A percentile compares a stretch with the other conserved stretches of the same genome.
phyloP scores from a whole-genome alignment of 2,113 vertebrate genomes.

The Thunnus thynnus region DNA sequence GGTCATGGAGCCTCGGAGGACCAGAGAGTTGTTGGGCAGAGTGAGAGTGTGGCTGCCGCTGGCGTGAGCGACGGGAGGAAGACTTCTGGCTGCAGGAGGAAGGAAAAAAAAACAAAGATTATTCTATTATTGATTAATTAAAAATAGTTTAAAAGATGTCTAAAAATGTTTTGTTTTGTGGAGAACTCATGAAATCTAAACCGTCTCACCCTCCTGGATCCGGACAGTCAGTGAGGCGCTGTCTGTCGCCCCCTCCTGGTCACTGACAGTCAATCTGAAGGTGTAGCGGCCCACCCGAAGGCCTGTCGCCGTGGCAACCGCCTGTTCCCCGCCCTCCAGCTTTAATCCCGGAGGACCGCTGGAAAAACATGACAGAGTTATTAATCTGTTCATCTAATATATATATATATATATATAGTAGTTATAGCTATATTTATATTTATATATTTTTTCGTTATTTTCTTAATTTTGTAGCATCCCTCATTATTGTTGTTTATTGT shows the following conservation, averaged over 20 bases:
- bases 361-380: conserved; percentile 26
- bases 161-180: not conserved
- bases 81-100: conserved; percentile 83
- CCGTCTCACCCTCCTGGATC: conserved; percentile 87
- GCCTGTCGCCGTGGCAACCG: conserved; percentile 85
- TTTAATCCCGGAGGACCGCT: conserved; percentile 87
- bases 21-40: conserved; percentile 92
- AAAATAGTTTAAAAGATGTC: no score
- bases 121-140: not conserved
- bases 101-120: not conserved
- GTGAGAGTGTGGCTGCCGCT: conserved; percentile 90
- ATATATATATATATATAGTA: no score
- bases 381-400: no score
- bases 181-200: not conserved
- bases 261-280: conserved; percentile 89
- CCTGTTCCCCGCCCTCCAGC: conserved; percentile 83
- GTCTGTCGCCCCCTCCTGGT: conserved; percentile 88
- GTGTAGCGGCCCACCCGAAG: conserved; percentile 87
- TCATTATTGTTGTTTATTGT: no score
- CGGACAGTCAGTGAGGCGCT: conserved; percentile 81
- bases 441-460: no score
- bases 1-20: conserved; percentile 90
- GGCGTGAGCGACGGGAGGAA: conserved; percentile 87
- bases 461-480: no score
- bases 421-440: no score